Evolutionary conservation across 2,113 vertebrate genomes (phyloP), one percentile per base, ranked within the genome.

Genomic region (Varanus salvator): DNA sequence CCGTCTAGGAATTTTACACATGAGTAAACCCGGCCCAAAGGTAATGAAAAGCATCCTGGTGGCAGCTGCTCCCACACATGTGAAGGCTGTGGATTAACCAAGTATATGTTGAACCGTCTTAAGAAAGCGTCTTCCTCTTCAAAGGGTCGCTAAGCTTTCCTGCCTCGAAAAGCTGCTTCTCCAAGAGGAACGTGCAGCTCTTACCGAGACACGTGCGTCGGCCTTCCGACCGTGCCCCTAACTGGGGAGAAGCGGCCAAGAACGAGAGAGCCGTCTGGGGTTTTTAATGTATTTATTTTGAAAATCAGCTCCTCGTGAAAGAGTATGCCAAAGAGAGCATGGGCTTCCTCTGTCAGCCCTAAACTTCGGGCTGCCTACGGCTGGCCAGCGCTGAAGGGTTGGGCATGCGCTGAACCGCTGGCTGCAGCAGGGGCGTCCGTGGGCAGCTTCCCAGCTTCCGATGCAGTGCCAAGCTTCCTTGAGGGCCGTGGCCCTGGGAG

Each of bases 281-380:
- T 96, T 97, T 97, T 97, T 19, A 50, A 96, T 96, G 95, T 95
- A 96, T 97, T 97, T 97, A 97, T 97, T 97, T 77, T 96, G 95
- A 97, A 97, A 97, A 97, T 93, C 92, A 94, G 68, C 92, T 96
- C 96, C 15, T 92, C 96, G 96, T 97, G 97, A 97, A 97, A 96
- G 96, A 96, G 93, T 95, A 96, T 96, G 96, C 94, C 95, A 94
- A 96, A 96, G 93, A 96, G 95, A 96, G 94, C 93, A 91, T 93
- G 90, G 92, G 89, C 95, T 94, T 95, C 95, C 64, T 80, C 96
- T 88, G 94, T 94, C 93, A 93, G 86, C 90, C 95, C 94, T 95
- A 96, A 95, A 93, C 91, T 87, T 90, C 90, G 0, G 94, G 91
- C 94, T 90, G 90, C 93, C 92, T 93, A 93, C 94, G 93, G 93